Evolutionary conservation across 2,888 invertebrate species (phyloP), one percentile per base, ranked within the genome.

Genomic region (Drosophila quinaria): DNA sequence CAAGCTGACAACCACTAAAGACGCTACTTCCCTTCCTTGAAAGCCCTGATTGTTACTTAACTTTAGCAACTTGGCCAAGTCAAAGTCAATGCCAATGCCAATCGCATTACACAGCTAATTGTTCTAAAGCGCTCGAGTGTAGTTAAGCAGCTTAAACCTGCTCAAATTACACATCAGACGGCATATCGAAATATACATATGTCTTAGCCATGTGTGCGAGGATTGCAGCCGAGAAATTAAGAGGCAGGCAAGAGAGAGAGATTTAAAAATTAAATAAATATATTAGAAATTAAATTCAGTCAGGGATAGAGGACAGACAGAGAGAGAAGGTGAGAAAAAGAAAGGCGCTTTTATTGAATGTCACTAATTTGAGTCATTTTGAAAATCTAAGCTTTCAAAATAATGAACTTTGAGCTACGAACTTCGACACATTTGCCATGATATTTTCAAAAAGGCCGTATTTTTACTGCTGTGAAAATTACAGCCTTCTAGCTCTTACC

Each of bases 71-170:
- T 41, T 50, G 42, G 41, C 29, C 51, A 61, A 49, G 66, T 60
- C 56, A 49, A 65, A 63, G 68, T 61, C 29, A 41, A 41, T 60
- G 52, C 59, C 29, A 41, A 59, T 46, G 35, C 22, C 47, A 59
- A 55, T 62, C 61, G 52, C 66, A 58, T 70, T 59, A 62, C 59
- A 29, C 37, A 35, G 70, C 65, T 84, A 83, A 87, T 87, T 83
- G 87, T 87, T 84, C 67, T 75, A 81, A 85, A 74, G 78, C 80
- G 82, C 85, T 84, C 72, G 79, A 68, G 54, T 67, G 65, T 65
- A 55, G 46, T 41, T 79, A 87, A 83, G 82, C 85, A 44, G 87
- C 83, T 83, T 84, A 84, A 65, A 61, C 60, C 67, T 62, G 61
- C 54, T 39, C 54, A 50, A 63, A 70, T 60, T 67, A 41, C 55